Evolutionary conservation across 2,113 vertebrate genomes (phyloP).

Genomic region (Theristicus caerulescens): DNA sequence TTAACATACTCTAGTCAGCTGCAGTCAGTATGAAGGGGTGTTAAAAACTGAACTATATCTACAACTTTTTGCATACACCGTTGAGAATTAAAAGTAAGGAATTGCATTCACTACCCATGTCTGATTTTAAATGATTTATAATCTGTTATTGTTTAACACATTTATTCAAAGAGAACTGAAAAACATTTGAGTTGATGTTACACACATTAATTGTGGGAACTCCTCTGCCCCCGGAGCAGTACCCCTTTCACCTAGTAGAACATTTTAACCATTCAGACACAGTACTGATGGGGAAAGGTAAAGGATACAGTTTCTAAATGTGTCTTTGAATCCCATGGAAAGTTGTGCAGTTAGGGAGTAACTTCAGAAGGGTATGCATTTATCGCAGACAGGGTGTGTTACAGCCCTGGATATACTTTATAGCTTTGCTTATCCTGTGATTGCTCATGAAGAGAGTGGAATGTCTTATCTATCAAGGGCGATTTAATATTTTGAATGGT

Average conservation of each 20-base stretch:
- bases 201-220: not conserved
- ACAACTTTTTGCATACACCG: not conserved
- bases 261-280: not conserved
- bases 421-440: not conserved
- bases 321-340: not conserved
- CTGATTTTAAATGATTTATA: not conserved
- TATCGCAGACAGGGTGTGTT: not conserved
- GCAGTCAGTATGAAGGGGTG: not conserved
- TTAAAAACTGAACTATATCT: not conserved
- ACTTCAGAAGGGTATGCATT: not conserved
- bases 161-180: not conserved
- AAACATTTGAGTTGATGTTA: not conserved
- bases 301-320: not conserved
- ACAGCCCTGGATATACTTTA: not conserved
- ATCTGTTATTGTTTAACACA: not conserved
- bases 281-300: not conserved
- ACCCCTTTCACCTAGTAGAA: not conserved
- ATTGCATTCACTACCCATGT: not conserved
- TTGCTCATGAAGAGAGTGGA: not conserved
- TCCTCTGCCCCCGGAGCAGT: not conserved
- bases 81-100: not conserved
- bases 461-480: not conserved
- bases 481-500: not conserved
- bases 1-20: conserved; percentile 20
- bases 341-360: not conserved